Percentiles rank a stretch among this genome's conserved stretches.
These are phyloP conservation scores for Pholis gunnellus DNA, from an alignment of 2,113 vertebrate genomes.

Conservation along the genomic window DNA sequence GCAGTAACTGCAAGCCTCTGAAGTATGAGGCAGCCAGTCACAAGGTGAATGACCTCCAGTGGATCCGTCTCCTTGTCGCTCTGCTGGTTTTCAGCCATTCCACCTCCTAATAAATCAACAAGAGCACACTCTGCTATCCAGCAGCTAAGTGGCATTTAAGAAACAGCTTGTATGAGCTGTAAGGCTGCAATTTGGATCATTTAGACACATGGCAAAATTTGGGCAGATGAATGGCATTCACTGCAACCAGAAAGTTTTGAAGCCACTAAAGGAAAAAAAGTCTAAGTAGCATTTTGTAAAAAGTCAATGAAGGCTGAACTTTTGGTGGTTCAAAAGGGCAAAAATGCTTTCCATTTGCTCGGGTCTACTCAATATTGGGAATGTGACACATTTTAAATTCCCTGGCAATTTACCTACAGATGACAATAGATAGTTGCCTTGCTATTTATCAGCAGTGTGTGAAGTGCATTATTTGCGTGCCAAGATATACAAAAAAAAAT, in stretches of 20 bases:
- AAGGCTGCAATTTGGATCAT: slow-evolving; percentile 75
- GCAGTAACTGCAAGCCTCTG: slow-evolving; percentile 51
- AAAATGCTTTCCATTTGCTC: slow-evolving; percentile 48
- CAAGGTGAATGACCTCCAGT: slow-evolving; percentile 71
- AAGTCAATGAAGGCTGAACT: slow-evolving; percentile 50
- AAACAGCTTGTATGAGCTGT: slow-evolving; percentile 74
- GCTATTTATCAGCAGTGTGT: slow-evolving; percentile 33
- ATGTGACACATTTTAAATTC: slow-evolving; percentile 57
- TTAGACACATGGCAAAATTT: slow-evolving; percentile 79
- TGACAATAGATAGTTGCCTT: slow-evolving; percentile 43
- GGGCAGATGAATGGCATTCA: slow-evolving; percentile 75
- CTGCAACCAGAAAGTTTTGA: slow-evolving; percentile 68
- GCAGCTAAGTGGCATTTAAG: slow-evolving; percentile 82
- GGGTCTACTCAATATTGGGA: slow-evolving; percentile 40
- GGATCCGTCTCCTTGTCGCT: slow-evolving; percentile 71
- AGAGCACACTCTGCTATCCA: slow-evolving; percentile 69
- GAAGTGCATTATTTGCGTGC: slow-evolving; percentile 39
- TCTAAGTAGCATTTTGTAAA: slow-evolving; percentile 49
- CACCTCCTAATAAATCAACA: slow-evolving; percentile 78
- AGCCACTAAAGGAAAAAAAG: slow-evolving; percentile 54
- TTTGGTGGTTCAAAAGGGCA: slow-evolving; percentile 38
- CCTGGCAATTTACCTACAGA: slow-evolving; percentile 47
- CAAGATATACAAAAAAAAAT: slow-evolving; percentile 46
- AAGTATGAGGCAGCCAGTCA: slow-evolving; percentile 60
- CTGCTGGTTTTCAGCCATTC: slow-evolving; percentile 70